Conservation (phyloP, 2,797 vertebrate genomes). For the Anguilla anguilla region DNA sequence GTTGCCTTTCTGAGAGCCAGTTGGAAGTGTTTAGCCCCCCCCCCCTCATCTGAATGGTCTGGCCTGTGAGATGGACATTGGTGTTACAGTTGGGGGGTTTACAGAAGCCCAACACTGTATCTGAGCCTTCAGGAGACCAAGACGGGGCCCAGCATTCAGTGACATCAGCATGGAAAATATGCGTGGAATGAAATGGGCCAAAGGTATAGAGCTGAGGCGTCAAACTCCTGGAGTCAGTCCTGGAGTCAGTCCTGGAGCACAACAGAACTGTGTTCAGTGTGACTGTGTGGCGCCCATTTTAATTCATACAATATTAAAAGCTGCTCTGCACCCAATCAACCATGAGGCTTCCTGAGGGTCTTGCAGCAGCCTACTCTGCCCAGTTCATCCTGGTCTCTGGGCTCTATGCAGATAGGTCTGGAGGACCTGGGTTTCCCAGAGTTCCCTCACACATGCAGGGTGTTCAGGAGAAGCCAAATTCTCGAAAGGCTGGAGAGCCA, state of each 20-base stretch:
- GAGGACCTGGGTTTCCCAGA: conserved; percentile 89
- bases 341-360: conserved; percentile 87
- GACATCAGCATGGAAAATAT: neutral
- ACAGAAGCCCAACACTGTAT: neutral
- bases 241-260: conserved; percentile 16
- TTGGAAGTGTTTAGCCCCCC: conserved; percentile 50
- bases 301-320: conserved; percentile 20
- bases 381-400: conserved; percentile 89
- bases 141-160: neutral
- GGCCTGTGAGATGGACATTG: neutral
- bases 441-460: conserved; percentile 94
- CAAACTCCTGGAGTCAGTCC: too few species aligned
- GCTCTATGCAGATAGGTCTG: conserved; percentile 91
- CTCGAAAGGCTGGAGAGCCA: conserved; percentile 78
- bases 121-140: neutral
- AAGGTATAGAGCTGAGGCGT: neutral
- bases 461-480: conserved; percentile 96
- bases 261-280: conserved; percentile 38
- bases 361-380: conserved; percentile 86
- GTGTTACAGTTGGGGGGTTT: neutral
- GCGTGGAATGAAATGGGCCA: neutral
- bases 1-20: conserved; percentile 70
- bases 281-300: conserved; percentile 74
- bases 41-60: neutral
- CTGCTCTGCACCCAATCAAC: conserved; percentile 29